Evolutionary conservation across 2,888 invertebrate species (phyloP).

Genomic region (Sphecodes monilicornis): DNA sequence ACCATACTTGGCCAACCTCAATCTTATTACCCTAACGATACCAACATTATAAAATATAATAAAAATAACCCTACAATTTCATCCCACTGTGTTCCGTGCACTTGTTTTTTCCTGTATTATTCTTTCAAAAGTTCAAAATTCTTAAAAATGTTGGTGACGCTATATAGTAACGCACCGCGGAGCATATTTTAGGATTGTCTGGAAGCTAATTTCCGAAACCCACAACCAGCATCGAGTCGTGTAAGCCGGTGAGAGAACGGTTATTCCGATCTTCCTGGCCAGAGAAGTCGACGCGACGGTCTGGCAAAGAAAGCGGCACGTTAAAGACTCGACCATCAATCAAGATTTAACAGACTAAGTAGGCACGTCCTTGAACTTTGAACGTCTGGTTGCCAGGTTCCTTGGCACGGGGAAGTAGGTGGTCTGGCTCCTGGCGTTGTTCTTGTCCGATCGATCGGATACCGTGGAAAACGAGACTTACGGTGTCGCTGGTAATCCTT

Average conservation of each 20-base stretch:
- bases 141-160: too few species aligned
- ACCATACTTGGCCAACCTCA: too few species aligned
- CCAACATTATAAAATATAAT: too few species aligned
- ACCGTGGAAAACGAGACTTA: conserved; percentile 53
- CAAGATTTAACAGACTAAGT: conserved; percentile 57
- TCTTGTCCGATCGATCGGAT: conserved; percentile 57
- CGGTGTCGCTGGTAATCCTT: conserved; percentile 61
- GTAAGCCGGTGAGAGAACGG: conserved; percentile 37
- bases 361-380: conserved; percentile 61
- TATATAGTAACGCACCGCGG: too few species aligned
- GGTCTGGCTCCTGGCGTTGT: conserved; percentile 33
- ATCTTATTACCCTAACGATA: too few species aligned
- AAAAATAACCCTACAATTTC: too few species aligned
- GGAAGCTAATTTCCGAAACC: neutral
- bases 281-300: conserved; percentile 20
- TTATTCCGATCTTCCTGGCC: conserved; percentile 25
- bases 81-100: too few species aligned
- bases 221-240: conserved; percentile 18
- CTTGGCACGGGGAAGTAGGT: conserved; percentile 27
- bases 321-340: conserved; percentile 58
- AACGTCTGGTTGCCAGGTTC: conserved; percentile 28
- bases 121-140: too few species aligned
- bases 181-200: too few species aligned
- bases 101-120: too few species aligned
- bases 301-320: conserved; percentile 24